phyloP scores from a whole-genome alignment of 2,113 vertebrate genomes.

The Ranitomeya variabilis region DNA sequence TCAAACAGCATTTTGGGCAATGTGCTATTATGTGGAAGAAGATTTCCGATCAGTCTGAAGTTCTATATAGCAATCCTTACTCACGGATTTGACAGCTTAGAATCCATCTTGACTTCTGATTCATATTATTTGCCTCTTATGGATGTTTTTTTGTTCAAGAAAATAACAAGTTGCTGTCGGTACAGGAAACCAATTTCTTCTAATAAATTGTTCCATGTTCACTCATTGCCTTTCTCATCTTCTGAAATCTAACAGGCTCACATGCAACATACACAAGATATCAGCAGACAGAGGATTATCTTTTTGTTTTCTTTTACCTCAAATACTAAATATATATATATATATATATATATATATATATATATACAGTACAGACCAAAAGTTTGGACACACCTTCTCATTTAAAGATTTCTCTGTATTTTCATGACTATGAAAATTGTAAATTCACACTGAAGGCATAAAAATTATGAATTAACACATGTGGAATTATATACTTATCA shows the following conservation, averaged over 20 bases:
- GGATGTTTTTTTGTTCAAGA: conserved; percentile 11
- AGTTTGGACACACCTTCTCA: no score
- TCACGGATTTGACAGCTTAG: conserved; percentile 36
- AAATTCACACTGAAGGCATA: no score
- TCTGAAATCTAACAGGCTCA: neutral
- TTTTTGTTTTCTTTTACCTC: neutral
- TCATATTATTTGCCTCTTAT: conserved; percentile 35
- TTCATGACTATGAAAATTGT: no score
- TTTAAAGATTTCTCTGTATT: no score
- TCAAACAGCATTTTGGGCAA: neutral
- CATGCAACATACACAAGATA: neutral
- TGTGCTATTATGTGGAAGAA: conserved; percentile 7
- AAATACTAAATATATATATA: no score
- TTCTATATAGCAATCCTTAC: conserved; percentile 25
- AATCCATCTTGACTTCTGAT: conserved; percentile 35
- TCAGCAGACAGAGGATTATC: neutral
- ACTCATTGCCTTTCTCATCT: conserved; percentile 29
- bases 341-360: no score
- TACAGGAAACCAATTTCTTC: conserved; percentile 16
- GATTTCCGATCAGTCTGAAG: conserved; percentile 19
- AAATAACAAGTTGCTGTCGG: conserved; percentile 34
- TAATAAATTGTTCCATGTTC: conserved; percentile 36
- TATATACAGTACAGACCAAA: no score
- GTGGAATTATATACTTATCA: no score
- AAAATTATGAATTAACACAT: no score